Evolutionary conservation across 2,797 vertebrate species (phyloP).

Genomic region (Typhlichthys eigenmanni): DNA sequence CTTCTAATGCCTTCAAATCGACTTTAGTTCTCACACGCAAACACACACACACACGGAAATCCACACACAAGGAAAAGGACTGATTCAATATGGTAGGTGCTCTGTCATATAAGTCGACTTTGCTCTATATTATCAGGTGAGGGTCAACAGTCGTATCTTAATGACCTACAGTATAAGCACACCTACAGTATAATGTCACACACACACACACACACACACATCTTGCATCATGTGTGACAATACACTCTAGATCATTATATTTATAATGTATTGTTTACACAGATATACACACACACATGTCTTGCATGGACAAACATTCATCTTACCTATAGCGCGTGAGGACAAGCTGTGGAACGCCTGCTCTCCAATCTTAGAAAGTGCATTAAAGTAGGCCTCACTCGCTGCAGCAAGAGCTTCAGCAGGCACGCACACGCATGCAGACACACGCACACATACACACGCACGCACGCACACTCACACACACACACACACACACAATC

Average conservation of each 20-base stretch:
- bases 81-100: constrained; percentile 20
- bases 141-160: constrained; percentile 29
- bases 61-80: not conserved
- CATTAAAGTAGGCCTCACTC: constrained; percentile 88
- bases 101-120: constrained; percentile 30
- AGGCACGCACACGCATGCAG: constrained; percentile 29
- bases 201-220: constrained; percentile 7
- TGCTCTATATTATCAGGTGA: constrained; percentile 25
- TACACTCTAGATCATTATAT: not conserved
- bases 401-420: constrained; percentile 81
- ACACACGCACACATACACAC: not conserved
- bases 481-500: constrained; percentile 8
- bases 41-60: constrained; percentile 9
- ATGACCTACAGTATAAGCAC: constrained; percentile 25
- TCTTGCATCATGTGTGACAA: not conserved
- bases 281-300: not conserved
- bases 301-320: not conserved
- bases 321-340: constrained; percentile 85
- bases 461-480: constrained; percentile 5
- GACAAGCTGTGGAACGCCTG: constrained; percentile 84
- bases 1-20: not conserved
- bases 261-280: not conserved
- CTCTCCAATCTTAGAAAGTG: constrained; percentile 88
- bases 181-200: not conserved
- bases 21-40: constrained; percentile 7